Evolutionary conservation across 2,888 invertebrate species (phyloP).

Genomic region (Acholoe squamosa): DNA sequence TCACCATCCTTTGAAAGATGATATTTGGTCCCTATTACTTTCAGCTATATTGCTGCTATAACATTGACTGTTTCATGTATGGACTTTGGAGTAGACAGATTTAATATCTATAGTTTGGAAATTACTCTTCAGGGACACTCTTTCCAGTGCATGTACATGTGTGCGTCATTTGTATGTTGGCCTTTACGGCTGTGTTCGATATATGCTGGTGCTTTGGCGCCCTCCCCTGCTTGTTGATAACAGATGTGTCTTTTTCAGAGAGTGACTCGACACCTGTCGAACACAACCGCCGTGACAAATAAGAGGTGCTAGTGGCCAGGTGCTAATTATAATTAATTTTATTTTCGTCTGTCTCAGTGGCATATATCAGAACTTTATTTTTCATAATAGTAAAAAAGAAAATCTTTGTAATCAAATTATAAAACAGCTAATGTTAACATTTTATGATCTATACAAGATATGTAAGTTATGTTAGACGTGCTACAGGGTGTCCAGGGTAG

Average conservation of each 20-base stretch:
- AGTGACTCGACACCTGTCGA: conserved; percentile 55
- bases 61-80: no score
- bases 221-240: conserved; percentile 55
- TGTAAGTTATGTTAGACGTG: not conserved
- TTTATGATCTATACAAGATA: not conserved
- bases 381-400: not conserved
- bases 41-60: no score
- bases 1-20: no score
- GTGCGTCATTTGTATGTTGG: not conserved
- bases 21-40: no score
- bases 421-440: conserved; percentile 25
- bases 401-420: not conserved
- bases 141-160: not conserved
- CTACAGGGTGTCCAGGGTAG: conserved; percentile 56
- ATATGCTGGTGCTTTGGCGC: conserved; percentile 41
- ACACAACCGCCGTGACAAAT: conserved; percentile 56
- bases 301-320: conserved; percentile 58
- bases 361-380: conserved; percentile 45
- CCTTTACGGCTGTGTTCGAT: not conserved
- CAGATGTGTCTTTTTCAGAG: conserved; percentile 58
- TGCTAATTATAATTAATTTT: conserved; percentile 52
- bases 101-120: no score
- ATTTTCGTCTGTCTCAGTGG: conserved; percentile 56
- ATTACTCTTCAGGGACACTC: no score
- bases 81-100: no score